These are phyloP conservation scores for Drosophila anceps DNA, from an alignment of 2,888 invertebrate genomes.

Conservation along the genomic window DNA sequence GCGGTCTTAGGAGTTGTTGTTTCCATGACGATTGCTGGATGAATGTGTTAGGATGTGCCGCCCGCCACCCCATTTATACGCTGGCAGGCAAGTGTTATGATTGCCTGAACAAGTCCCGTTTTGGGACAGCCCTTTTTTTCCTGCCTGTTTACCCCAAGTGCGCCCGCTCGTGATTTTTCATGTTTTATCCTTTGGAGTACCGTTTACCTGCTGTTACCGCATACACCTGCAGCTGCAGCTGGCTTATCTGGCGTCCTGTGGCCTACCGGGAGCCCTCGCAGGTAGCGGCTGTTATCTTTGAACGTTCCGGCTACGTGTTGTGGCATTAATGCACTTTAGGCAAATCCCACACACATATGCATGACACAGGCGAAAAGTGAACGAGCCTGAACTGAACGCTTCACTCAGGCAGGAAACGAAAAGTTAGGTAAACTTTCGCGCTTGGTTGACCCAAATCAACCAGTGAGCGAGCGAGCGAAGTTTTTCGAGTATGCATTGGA, in stretches of 20 bases:
- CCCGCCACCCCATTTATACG: constrained; percentile 46
- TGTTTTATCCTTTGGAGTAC: constrained; percentile 50
- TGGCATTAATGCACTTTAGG: constrained; percentile 56
- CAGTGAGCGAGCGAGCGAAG: constrained; percentile 3
- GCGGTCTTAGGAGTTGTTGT: constrained; percentile 43
- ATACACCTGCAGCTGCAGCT: background rate
- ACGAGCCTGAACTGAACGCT: constrained; percentile 2
- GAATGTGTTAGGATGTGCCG: constrained; percentile 47
- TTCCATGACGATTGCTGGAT: constrained; percentile 53
- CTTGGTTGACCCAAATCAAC: constrained; percentile 37
- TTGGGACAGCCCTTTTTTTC: background rate
- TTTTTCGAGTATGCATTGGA: constrained; percentile 34
- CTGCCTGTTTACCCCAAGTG: constrained; percentile 13
- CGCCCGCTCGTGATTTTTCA: constrained; percentile 46
- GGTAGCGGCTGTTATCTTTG: constrained; percentile 53
- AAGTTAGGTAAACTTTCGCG: constrained; percentile 65
- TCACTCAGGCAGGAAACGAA: constrained; percentile 14
- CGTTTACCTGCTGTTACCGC: constrained; percentile 48
- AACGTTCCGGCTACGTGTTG: constrained; percentile 30
- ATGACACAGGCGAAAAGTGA: constrained; percentile 10
- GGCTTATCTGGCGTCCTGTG: constrained; percentile 4
- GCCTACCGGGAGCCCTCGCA: constrained; percentile 15
- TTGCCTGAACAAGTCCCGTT: background rate
- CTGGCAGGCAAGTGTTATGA: constrained; percentile 13
- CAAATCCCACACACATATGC: constrained; percentile 53